A percentile compares a stretch with the other conserved stretches of the same genome.
phyloP scores from a whole-genome alignment of 2,113 vertebrate species.

The Lathamus discolor region DNA sequence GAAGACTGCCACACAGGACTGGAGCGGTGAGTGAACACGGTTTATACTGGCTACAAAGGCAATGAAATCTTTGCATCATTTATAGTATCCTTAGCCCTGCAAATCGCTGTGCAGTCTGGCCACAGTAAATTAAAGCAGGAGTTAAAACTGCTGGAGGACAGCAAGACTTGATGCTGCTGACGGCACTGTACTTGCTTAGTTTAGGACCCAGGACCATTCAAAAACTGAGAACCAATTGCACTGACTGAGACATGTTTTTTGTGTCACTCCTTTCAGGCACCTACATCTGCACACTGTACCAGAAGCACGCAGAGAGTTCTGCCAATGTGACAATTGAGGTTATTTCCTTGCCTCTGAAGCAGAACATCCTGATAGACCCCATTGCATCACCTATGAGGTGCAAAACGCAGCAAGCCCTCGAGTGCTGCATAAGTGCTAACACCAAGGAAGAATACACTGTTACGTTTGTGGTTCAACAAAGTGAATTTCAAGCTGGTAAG shows the following conservation, averaged over 20 bases:
- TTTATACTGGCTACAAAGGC: not conserved
- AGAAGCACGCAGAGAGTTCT: slow-evolving; percentile 38
- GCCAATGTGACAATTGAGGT: slow-evolving; percentile 34
- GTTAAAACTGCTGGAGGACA: not conserved
- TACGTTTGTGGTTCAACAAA: not conserved
- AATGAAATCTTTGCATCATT: not conserved
- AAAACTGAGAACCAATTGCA: not conserved
- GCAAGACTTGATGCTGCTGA: not conserved
- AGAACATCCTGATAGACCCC: slow-evolving; percentile 70
- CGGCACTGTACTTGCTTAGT: not conserved
- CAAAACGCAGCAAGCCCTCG: not conserved
- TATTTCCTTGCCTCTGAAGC: slow-evolving; percentile 50
- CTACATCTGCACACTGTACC: slow-evolving; percentile 70
- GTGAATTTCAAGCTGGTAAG: slow-evolving; percentile 44
- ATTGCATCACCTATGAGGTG: slow-evolving; percentile 5
- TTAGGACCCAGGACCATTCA: not conserved
- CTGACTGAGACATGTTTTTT: not conserved
- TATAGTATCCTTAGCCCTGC: not conserved
- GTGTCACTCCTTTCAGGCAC: slow-evolving; percentile 60
- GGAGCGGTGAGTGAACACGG: slow-evolving; percentile 67
- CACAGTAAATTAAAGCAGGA: not conserved
- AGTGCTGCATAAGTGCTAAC: slow-evolving; percentile 57
- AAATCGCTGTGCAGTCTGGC: not conserved
- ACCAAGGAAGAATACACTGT: not conserved
- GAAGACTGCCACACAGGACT: slow-evolving; percentile 23